phyloP scores from a whole-genome alignment of 23 tunicate genomes.

The Trididemnum nubilum region DNA sequence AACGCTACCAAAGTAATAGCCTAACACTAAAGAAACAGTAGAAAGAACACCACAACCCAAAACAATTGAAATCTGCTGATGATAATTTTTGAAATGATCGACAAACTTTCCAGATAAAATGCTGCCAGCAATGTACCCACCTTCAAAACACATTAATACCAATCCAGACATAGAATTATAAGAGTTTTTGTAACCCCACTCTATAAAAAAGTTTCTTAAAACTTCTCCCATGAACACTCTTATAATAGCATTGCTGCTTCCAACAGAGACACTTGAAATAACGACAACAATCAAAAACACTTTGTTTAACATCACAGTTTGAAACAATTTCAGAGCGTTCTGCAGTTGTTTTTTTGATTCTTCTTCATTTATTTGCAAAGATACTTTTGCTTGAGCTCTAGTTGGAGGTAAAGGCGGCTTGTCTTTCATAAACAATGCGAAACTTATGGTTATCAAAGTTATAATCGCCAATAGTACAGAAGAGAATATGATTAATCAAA shows the following conservation, averaged over 20 bases:
- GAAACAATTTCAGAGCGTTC: background rate
- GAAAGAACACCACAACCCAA: background rate
- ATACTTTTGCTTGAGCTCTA: background rate
- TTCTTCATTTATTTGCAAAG: background rate
- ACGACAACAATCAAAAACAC: background rate
- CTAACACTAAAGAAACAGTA: background rate
- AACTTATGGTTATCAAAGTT: background rate
- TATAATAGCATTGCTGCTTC: background rate
- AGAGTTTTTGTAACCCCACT: background rate
- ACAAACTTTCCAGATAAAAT: background rate
- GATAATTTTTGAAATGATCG: background rate
- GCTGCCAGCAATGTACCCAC: background rate
- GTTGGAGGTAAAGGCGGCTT: background rate
- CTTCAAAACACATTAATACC: background rate
- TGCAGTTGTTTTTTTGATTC: background rate
- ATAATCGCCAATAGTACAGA: background rate
- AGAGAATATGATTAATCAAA: background rate
- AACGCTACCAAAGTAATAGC: background rate
- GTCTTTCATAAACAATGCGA: background rate
- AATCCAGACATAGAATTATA: background rate
- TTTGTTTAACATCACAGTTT: background rate
- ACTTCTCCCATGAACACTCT: background rate
- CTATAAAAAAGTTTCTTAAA: background rate
- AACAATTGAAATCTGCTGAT: background rate
- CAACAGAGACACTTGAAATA: background rate